Evolutionary conservation across 2,113 vertebrate species (phyloP), one percentile per base, ranked within the genome.

Genomic region (Agapornis roseicollis): DNA sequence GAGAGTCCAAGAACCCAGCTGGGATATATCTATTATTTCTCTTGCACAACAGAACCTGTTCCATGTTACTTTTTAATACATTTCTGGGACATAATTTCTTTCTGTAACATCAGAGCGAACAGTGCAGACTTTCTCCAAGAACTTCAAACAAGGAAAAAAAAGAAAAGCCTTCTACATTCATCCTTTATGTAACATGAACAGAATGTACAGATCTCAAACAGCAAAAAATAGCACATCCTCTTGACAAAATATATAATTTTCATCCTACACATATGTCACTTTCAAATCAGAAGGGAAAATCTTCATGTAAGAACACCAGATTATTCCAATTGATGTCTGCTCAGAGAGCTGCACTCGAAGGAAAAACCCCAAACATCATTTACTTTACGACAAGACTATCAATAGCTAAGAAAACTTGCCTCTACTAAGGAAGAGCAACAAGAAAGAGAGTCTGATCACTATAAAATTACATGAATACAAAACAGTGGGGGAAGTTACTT

Each of bases 241-340:
- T 84, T 78, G 77, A 90, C 94, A 47, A 95, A 90, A 86, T 88
- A 83, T 39, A 31, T 50, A 93, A 93, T 94, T 95, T 96, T 93
- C 81, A 94, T 90, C 91, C 86, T 76, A 96, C 88, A 90, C 47
- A 16, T 94, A 95, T 96, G 70, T 88, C 46, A 47, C 72, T 90
- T 92, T 74, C 68, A 85, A 85, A 87, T 61, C 58, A 96, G 88
- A 84, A 78, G 80, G 72, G 81, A 84, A 95, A 85, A 58, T 81
- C 65, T 89, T 74, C 52, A 83, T 87, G 72, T 31, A 90, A 69
- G 83, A 94, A 85, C 81, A 73, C 53, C 94, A 85, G 46, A 96
- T 35, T 52, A 56, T 41, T 88, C 50, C 61, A 80, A 31, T 20
- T 7, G 25, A 82, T 84, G 71, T 28, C 58, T 93, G 85, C 55